Conservation (phyloP, 35 echinoderm and acorn worm species). For the Chiridota heheva region DNA sequence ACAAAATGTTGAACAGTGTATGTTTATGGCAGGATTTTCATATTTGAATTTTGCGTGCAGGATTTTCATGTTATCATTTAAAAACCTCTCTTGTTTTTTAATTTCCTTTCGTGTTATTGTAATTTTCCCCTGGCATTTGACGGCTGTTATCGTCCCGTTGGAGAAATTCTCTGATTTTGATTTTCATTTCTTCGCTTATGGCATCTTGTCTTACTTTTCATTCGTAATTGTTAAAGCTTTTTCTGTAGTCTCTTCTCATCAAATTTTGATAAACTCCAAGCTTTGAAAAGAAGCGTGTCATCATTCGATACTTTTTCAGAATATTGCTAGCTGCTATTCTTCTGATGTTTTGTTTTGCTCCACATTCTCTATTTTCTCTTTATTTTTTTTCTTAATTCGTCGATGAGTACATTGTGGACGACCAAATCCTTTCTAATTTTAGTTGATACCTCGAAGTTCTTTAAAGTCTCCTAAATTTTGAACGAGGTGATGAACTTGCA, state of each 20-base stretch:
- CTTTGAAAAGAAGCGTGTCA: too few relatives aligned
- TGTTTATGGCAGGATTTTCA: not conserved
- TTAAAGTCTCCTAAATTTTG: not conserved
- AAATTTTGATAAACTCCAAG: too few relatives aligned
- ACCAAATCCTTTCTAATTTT: not conserved
- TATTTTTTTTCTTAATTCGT: not conserved
- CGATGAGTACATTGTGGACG: constrained; percentile 10
- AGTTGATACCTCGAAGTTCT: not conserved
- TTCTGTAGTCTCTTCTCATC: too few relatives aligned
- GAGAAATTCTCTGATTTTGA: not conserved
- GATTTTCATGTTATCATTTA: constrained; percentile 28
- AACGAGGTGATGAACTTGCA: not conserved
- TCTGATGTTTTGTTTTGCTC: too few relatives aligned
- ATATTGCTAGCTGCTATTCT: not conserved
- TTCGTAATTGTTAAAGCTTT: constrained; percentile 5
- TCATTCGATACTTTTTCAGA: not conserved
- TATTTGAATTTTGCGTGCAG: constrained; percentile 23
- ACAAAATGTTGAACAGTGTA: constrained; percentile 44
- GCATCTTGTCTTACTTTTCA: constrained; percentile 10
- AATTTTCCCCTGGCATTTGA: constrained; percentile 39
- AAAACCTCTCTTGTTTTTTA: constrained; percentile 32
- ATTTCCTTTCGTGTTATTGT: constrained; percentile 25
- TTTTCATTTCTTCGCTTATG: constrained; percentile 20
- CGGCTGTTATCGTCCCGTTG: constrained; percentile 44
- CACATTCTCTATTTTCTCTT: constrained; percentile 15